Evolutionary conservation across 2,888 invertebrate genomes (phyloP).

Genomic region (Leptopilina syphax): DNA sequence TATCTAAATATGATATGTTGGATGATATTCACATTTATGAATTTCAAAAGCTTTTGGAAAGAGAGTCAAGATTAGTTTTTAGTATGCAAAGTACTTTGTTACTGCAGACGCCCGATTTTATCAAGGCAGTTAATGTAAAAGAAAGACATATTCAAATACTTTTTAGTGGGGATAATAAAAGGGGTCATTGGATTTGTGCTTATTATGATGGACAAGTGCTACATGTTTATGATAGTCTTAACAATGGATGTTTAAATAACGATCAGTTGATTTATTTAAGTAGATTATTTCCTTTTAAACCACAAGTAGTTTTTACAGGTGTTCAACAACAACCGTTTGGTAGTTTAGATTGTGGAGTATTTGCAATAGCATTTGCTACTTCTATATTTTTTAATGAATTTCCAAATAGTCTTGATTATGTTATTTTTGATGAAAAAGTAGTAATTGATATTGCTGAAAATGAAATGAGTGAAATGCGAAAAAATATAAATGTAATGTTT

Average conservation of each 20-base stretch:
- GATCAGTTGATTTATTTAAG: not conserved
- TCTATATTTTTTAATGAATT: no score
- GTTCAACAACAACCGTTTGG: not conserved
- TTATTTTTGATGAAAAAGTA: no score
- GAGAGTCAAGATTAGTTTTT: not conserved
- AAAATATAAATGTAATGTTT: no score
- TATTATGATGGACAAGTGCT: not conserved
- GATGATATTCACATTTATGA: not conserved
- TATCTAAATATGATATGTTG: not conserved
- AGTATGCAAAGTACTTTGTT: not conserved
- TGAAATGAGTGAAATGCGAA: no score
- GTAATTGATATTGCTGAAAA: no score
- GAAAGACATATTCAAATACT: not conserved
- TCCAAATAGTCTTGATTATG: no score
- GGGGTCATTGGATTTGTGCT: not conserved
- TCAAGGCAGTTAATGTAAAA: not conserved
- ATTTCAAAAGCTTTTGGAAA: not conserved
- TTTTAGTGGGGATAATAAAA: not conserved
- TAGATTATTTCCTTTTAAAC: not conserved
- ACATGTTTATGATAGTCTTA: no score
- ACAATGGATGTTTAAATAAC: not conserved
- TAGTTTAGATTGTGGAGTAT: no score
- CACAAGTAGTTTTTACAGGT: not conserved
- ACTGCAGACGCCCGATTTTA: not conserved
- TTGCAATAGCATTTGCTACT: no score